Evolutionary conservation across 2,888 invertebrate genomes (phyloP), one percentile per base, ranked within the genome.

Genomic region (Didymodactylos carnosus): DNA sequence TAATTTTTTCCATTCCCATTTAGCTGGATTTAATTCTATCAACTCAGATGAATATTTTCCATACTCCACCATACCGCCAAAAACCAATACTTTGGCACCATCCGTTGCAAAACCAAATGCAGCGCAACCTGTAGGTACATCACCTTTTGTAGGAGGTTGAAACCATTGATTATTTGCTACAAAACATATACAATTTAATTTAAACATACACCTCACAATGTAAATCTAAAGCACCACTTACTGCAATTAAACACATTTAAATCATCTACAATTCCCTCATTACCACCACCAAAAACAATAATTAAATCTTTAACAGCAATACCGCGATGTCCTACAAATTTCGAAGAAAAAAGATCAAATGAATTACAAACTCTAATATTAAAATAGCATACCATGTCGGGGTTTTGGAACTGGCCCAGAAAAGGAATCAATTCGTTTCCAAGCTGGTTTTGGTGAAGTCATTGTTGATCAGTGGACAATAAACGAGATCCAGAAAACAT

Each of bases 51-150:
- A 94, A 85, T 98, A 98, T 86, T 97, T 94, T 78, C 97, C 97
- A 87, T 95, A 98, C 84, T 98, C 98, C 76, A 97, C 91, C 98
- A 99, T 98, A 77, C 98, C 98, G 80, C 98, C 98, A 86, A 98
- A 98, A 73, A 95, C 92, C 77, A 95, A 88, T 77, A 98, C 89
- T 72, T 94, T 88, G 14, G 94, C 94, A 19, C 93, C 94, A 85
- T 97, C 94, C 75, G 94, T 93, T 49, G 95, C 92, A 85, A 98
- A 94, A 39, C 98, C 98, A 85, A 94, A 98, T 7, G 98, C 98
- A 69, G 98, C 98, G 86, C 95, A 95, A 81, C 97, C 97, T 79
- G 94, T 94, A 29, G 97, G 97, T 71, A 94, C 91, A 82, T 98
- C 97, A 73, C 98, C 98, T 81, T 94, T 92, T 76, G 94, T 91